Evolutionary conservation across 2,113 vertebrate genomes (phyloP), one percentile per base, ranked within the genome.

Genomic region (Puntigrus tetrazona): DNA sequence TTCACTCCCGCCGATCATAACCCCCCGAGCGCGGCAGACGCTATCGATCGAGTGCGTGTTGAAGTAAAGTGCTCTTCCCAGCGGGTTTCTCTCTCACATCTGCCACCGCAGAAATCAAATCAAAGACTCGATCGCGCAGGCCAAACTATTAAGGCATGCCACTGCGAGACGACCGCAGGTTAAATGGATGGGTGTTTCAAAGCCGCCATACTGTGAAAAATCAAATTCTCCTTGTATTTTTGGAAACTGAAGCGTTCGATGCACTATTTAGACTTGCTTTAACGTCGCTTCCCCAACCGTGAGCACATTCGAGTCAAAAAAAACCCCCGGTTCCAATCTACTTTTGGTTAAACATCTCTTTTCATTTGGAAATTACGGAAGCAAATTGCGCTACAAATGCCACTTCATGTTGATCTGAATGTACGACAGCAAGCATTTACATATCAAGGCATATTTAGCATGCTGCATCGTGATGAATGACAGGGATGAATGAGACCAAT

Each of bases 1-100:
- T 29, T 77, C 47, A 10, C 29, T 36, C 50, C 47, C 31, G 27
- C 16, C 3, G 52, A 59, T 59, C 22, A 7, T 18, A 59, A 78
- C 1, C 52, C 76, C 50, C 34, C n/a, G 76, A 61, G 55, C 6
- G 36, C 41, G 3, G 55, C 36, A 43, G 76, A 78, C 36, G 2
- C 22, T 61, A 78, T 78, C 36, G 76, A 78, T 61, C 36, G n/a
- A 41, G 69, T 25, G 69, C 0, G 22, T 43, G 69, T 72, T 25
- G 69, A 41, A 78, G 76, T 76, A 57, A 57, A 77, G 50, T 3
- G 50, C 75, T 77, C 29, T 36, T 77, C 75, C 34, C 76, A 78
- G 76, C 36, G 7, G 76, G 76, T 11, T 34, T 41, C 55, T 61
- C 34, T 1, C 36, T 78, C 52, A 59, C 75, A 78, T 78, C 55